A percentile compares a stretch with the other conserved stretches of the same genome.
Evolutionary conservation across 2,113 vertebrate species (phyloP).

Genomic region (Silurus meridionalis): DNA sequence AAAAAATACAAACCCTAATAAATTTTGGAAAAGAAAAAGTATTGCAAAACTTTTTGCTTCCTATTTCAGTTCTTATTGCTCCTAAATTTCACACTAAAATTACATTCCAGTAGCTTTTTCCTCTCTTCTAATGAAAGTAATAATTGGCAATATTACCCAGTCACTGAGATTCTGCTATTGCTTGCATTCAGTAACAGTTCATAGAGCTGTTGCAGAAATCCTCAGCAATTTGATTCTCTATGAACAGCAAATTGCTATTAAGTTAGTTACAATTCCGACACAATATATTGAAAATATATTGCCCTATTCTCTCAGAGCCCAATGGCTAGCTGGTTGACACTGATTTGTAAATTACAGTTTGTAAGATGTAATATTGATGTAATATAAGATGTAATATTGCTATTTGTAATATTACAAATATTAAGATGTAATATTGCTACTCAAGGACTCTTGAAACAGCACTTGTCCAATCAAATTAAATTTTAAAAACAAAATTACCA

Average conservation of each 20-base stretch:
- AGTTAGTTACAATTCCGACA: background rate
- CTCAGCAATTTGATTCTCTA: background rate
- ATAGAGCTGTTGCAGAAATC: too few relatives aligned
- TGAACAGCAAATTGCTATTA: background rate
- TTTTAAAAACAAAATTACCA: background rate
- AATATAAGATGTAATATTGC: too few relatives aligned
- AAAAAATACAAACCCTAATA: too few relatives aligned
- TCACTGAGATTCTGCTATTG: background rate
- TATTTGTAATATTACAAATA: too few relatives aligned
- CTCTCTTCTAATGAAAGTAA: background rate
- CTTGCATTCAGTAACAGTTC: background rate
- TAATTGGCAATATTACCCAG: background rate
- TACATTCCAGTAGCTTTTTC: background rate
- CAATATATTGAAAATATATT: background rate
- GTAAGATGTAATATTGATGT: too few relatives aligned
- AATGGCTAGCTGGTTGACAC: background rate
- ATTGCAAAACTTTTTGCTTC: too few relatives aligned
- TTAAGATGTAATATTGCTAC: too few relatives aligned
- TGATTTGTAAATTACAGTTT: background rate
- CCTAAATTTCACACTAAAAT: background rate
- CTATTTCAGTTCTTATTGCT: too few relatives aligned
- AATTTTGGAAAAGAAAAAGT: too few relatives aligned
- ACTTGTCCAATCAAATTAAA: background rate
- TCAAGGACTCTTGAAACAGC: background rate
- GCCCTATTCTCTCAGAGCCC: too few relatives aligned